phyloP scores from a whole-genome alignment of 1,140 invertebrate genomes.

The Drosophila kurseongensis region DNA sequence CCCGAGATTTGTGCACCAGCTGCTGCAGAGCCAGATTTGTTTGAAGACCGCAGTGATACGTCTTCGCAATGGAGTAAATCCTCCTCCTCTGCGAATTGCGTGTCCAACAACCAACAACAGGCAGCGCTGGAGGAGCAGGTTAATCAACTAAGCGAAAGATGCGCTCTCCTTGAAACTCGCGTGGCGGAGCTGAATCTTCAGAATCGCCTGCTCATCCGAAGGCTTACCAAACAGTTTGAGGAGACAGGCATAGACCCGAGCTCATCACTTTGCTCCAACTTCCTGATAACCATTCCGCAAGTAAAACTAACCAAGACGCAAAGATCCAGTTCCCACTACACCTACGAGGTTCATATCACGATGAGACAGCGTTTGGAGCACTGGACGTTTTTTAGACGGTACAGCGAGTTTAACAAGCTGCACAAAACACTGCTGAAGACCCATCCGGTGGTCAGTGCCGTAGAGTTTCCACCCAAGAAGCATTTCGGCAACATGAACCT shows the following conservation, averaged over 20 bases:
- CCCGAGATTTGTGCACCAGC: slow-evolving; percentile 34
- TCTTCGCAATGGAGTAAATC: slow-evolving; percentile 82
- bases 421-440: slow-evolving; percentile 91
- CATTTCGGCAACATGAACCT: slow-evolving; percentile 94
- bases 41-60: slow-evolving; percentile 74
- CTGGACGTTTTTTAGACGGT: slow-evolving; percentile 95
- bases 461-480: slow-evolving; percentile 96
- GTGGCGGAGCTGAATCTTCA: slow-evolving; percentile 73
- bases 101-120: slow-evolving; percentile 35
- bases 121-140: slow-evolving; percentile 62
- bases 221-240: slow-evolving; percentile 73
- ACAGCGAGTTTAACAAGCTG: slow-evolving; percentile 93
- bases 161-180: slow-evolving; percentile 72
- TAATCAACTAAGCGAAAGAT: slow-evolving; percentile 61
- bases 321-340: slow-evolving; percentile 59
- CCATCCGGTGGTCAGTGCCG: slow-evolving; percentile 89
- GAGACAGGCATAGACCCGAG: slow-evolving; percentile 72
- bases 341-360: slow-evolving; percentile 78
- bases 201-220: slow-evolving; percentile 70
- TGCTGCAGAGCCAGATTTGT: slow-evolving; percentile 41
- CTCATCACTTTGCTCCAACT: slow-evolving; percentile 73
- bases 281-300: slow-evolving; percentile 82
- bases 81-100: slow-evolving; percentile 65
- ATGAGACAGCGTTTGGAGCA: slow-evolving; percentile 89
- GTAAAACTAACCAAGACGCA: slow-evolving; percentile 66